Conservation (phyloP, 35 echinoderm and acorn worm genomes). For the Eucidaris tribuloides region DNA sequence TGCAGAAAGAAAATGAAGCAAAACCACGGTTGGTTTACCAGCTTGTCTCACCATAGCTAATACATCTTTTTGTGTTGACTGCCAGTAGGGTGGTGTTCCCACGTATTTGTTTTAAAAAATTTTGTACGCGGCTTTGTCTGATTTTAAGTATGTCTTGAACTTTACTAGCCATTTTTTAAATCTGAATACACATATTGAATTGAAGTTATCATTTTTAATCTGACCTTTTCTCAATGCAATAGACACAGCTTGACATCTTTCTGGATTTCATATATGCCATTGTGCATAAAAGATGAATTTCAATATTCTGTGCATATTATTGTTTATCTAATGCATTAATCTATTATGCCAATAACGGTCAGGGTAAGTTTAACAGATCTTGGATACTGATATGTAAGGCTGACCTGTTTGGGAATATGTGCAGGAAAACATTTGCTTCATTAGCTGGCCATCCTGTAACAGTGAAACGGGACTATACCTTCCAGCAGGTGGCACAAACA, state of each 20-base stretch:
- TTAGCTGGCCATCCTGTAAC: constrained; percentile 8
- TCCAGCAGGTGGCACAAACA: constrained; percentile 64
- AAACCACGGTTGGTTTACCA: constrained; percentile 66
- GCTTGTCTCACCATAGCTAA: constrained; percentile 67
- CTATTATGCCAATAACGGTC: constrained; percentile 24
- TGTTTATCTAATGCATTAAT: constrained; percentile 38
- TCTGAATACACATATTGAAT: constrained; percentile 17
- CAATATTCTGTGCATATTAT: constrained; percentile 47
- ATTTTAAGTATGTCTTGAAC: constrained; percentile 45
- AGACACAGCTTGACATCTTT: constrained; percentile 49
- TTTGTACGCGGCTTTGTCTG: constrained; percentile 30
- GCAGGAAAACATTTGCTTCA: constrained; percentile 48
- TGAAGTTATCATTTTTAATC: neutral
- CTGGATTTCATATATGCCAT: constrained; percentile 45
- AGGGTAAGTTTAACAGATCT: constrained; percentile 31
- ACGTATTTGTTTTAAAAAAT: constrained; percentile 12
- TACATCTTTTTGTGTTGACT: constrained; percentile 45
- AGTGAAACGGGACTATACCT: constrained; percentile 54
- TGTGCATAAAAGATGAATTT: constrained; percentile 76
- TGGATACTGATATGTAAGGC: constrained; percentile 1
- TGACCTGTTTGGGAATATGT: no score
- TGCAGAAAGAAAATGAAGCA: constrained; percentile 49
- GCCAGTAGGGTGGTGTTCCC: constrained; percentile 51
- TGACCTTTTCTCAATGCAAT: constrained; percentile 59
- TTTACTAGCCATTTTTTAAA: constrained; percentile 40